phyloP scores from a whole-genome alignment of 2,113 vertebrate genomes.

The Kryptolebias marmoratus region DNA sequence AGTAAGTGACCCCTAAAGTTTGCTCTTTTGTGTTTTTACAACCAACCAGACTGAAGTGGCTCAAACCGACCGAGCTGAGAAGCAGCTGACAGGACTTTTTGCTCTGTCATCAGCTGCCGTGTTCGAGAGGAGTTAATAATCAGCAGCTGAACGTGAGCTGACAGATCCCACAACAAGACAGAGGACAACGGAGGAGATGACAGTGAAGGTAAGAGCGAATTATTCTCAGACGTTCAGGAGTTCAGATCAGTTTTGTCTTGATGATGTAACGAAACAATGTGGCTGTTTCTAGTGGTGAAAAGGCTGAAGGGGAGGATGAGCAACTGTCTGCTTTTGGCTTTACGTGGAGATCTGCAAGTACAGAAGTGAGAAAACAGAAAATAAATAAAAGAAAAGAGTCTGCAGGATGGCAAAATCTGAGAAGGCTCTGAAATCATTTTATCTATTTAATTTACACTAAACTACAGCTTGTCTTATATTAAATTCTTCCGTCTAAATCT shows the following conservation, averaged over 20 bases:
- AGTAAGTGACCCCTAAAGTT: neutral
- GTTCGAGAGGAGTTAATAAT: constrained; percentile 30
- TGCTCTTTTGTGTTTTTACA: constrained; percentile 4
- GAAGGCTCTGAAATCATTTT: too few species aligned
- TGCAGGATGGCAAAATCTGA: too few species aligned
- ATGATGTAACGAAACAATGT: too few species aligned
- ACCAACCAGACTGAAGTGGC: constrained; percentile 26
- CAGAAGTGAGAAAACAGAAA: too few species aligned
- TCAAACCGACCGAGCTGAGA: constrained; percentile 27
- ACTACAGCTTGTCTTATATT: too few species aligned
- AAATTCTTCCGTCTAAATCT: too few species aligned
- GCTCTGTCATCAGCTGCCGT: neutral
- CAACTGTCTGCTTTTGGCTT: too few species aligned
- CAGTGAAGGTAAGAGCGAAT: neutral
- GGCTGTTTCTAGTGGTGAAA: too few species aligned
- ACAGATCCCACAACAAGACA: constrained; percentile 1
- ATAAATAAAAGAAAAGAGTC: too few species aligned
- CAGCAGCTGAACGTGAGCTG: constrained; percentile 26
- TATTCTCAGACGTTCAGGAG: constrained; percentile 6
- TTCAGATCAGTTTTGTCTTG: constrained; percentile 1
- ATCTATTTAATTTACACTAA: too few species aligned
- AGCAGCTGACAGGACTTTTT: constrained; percentile 4
- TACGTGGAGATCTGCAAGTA: too few species aligned
- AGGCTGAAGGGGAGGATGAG: too few species aligned
- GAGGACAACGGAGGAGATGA: neutral